Base-by-base conservation (phyloP, 2,888 invertebrate genomes). In the Campoplex nolae region DNA sequence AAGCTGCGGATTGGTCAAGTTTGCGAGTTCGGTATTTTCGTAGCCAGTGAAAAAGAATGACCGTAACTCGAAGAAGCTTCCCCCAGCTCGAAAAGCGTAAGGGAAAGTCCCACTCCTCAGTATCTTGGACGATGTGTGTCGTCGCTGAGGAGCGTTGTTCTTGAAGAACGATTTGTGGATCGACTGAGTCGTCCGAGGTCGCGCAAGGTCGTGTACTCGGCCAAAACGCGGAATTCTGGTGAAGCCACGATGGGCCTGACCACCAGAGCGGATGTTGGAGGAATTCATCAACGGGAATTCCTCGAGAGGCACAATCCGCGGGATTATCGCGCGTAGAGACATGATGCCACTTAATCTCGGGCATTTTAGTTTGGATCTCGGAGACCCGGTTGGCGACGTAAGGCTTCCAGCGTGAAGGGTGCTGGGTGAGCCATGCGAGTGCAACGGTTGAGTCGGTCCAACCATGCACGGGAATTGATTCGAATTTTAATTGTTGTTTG, bases 251-350 rank as follows among this genome's bases (percentile, higher is more conserved):
- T 1, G 89, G 90, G 6, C 90, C 90, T 13, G 70, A 42, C 89
- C 90, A 90, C 88, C 90, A 90, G 3, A 90, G 75, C 0, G 56
- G n/a, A 62, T 89, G 88, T 2, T 75, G 48, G 13, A 80, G 4
- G 1, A 90, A 79, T 65, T 90, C 90, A 1, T 51, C 18, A 0
- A 88, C 85, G 2, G 82, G 28, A 1, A 90, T 54, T 18, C 93
- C 93, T 56, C 93, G 70, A 0, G 92, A 92, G 2, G 91, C 88
- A 16, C 90, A 89, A 81, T 93, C 92, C n/a, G 92, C 92, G 0
- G 93, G 91, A 78, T 93, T 93, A 8, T 88, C 76, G 42, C 86
- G 77, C 8, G 90, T 89, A 23, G 85, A 56, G 0, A 93, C 90
- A 75, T 93, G 90, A 58, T 76, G 74, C 92, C 92, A 93, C 35